phyloP scores from a whole-genome alignment of 2,113 vertebrate species.

The Climacteris rufus region DNA sequence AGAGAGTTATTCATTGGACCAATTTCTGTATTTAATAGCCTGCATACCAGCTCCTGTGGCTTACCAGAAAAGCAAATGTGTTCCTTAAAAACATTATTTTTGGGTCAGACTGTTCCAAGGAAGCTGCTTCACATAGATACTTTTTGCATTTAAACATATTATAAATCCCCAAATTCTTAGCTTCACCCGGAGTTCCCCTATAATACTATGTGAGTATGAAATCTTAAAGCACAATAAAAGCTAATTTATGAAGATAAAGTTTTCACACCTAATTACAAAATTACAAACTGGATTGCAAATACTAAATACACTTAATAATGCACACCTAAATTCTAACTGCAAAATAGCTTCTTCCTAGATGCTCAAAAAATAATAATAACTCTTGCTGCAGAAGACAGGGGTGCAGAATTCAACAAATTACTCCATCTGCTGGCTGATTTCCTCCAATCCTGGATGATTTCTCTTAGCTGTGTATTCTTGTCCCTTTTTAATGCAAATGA shows the following conservation, averaged over 20 bases:
- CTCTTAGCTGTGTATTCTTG: constrained; percentile 19
- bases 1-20: background rate
- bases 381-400: background rate
- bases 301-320: background rate
- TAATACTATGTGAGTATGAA: background rate
- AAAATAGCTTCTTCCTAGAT: background rate
- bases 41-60: background rate
- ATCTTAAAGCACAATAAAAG: background rate
- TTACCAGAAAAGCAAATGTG: background rate
- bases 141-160: background rate
- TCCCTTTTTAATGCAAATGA: constrained; percentile 60
- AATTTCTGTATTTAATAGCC: background rate
- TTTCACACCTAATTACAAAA: background rate
- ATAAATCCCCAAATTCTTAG: background rate
- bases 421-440: constrained; percentile 52
- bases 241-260: background rate
- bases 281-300: background rate
- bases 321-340: background rate
- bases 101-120: background rate
- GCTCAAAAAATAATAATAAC: background rate
- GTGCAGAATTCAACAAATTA: background rate
- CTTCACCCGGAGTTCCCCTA: background rate
- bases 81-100: background rate
- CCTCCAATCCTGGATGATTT: constrained; percentile 43
- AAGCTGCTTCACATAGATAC: background rate